Base-by-base conservation (phyloP, 2,113 vertebrate species). In the Actenoides lindsayi region DNA sequence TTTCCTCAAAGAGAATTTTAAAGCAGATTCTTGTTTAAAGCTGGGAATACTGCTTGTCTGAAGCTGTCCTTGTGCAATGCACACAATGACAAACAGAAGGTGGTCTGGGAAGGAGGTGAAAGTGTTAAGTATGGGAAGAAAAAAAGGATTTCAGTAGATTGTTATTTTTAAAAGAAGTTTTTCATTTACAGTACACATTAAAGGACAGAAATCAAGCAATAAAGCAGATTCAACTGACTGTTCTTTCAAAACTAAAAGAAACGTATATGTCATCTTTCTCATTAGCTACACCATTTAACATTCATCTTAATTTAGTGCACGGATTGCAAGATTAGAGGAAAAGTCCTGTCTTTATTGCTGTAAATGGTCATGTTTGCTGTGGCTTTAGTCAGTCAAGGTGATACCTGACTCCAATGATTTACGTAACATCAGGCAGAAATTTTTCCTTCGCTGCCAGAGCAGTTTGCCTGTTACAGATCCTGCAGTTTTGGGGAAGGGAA, bases 1-100 rank as follows among this genome's bases (percentile, higher is more conserved):
- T 96, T 90, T 87, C 82, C 94, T 96, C 93, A 98, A 97, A 97
- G 82, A 93, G 94, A 94, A 96, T 94, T 95, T 96, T 94, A 50
- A 95, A 97, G 83, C 44, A 95, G 87, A 64, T 62, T 76, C 81
- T 77, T 83, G 79, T 97, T 97, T 96, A 96, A 97, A 96, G 95
- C 92, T 90, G 48, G 75, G 75, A 89, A 56, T 64, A 70, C 41
- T 96, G 83, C 89, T 95, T 21, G 14, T 97, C 94, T 97, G 97
- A 98, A 97, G 90, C 80, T 94, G 96, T 81, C 97, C 97, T 98
- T 98, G 95, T 82, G 80, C 89, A 87, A 53, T 17, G 53, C 48
- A 70, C 75, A 91, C 96, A 97, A 95, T 95, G 96, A 97, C 96
- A 98, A 94, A 94, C 46, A 86, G 77, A 96, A 92, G 57, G 60